A percentile compares a stretch with the other conserved stretches of the same genome.
Conservation (phyloP, 2,797 vertebrate species). For the Fringilla coelebs region DNA sequence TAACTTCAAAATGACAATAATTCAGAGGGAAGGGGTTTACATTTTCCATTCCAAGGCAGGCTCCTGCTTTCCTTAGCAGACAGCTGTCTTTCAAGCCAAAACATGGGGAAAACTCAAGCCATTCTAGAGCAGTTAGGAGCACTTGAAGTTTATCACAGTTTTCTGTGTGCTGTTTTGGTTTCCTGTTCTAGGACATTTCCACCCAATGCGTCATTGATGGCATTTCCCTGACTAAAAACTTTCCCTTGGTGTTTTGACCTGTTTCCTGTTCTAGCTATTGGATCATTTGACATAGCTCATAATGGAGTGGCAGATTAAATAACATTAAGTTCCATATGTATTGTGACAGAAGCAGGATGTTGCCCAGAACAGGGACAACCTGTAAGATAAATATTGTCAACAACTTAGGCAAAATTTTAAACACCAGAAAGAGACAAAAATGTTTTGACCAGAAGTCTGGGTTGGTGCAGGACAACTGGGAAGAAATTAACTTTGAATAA, state of each 20-base stretch:
- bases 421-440: background rate
- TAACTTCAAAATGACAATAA: background rate
- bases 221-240: background rate
- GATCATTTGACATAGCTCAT: background rate
- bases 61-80: background rate
- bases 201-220: background rate
- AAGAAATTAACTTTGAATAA: background rate
- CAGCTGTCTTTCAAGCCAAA: background rate
- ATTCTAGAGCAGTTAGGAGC: background rate
- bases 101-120: background rate
- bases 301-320: background rate
- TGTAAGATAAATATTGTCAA: background rate
- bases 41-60: background rate
- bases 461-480: accelerated
- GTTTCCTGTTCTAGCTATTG: background rate
- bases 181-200: background rate
- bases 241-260: background rate
- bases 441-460: background rate
- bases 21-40: accelerated
- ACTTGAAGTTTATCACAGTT: background rate
- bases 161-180: background rate
- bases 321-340: background rate
- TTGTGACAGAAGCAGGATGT: background rate
- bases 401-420: background rate
- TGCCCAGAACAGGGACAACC: background rate